Percentiles rank a stretch among this genome's conserved stretches.
phyloP scores from a whole-genome alignment of 2,888 invertebrate species.

The Cryptophagus acutangulus region DNA sequence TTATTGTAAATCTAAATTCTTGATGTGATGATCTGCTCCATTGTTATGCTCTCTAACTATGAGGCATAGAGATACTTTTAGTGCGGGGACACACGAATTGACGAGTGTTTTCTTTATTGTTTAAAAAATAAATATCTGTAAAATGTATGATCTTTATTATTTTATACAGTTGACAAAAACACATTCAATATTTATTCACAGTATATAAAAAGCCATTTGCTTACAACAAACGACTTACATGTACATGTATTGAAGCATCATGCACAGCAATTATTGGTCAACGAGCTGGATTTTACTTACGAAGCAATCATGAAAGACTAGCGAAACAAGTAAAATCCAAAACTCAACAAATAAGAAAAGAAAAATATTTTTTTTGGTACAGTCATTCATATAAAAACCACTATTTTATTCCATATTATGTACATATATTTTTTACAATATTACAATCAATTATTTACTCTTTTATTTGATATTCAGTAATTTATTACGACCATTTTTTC shows the following conservation, averaged over 20 bases:
- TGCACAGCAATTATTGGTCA: conserved; percentile 42
- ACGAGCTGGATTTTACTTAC: conserved; percentile 19
- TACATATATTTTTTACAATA: conserved; percentile 41
- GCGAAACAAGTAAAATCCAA: conserved; percentile 34
- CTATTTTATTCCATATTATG: conserved; percentile 38
- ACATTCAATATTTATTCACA: conserved; percentile 37
- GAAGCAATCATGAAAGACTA: too few species aligned
- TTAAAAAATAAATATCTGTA: conserved; percentile 21
- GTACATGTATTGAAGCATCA: conserved; percentile 41
- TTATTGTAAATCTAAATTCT: too few species aligned
- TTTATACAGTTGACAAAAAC: conserved; percentile 38
- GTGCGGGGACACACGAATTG: too few species aligned
- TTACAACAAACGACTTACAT: conserved; percentile 33
- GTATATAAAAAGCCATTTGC: conserved; percentile 32
- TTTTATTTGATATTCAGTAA: conserved; percentile 33
- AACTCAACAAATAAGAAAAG: conserved; percentile 27
- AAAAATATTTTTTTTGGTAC: conserved; percentile 28
- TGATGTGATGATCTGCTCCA: too few species aligned
- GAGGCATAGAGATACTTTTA: too few species aligned
- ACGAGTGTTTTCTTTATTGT: conserved; percentile 3
- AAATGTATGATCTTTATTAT: conserved; percentile 35
- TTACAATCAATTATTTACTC: conserved; percentile 39
- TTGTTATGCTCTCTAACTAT: too few species aligned
- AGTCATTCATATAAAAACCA: conserved; percentile 38
- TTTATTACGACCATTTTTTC: conserved; percentile 30